Conservation (phyloP, 2,888 invertebrate species). For the Empis stercorea region DNA sequence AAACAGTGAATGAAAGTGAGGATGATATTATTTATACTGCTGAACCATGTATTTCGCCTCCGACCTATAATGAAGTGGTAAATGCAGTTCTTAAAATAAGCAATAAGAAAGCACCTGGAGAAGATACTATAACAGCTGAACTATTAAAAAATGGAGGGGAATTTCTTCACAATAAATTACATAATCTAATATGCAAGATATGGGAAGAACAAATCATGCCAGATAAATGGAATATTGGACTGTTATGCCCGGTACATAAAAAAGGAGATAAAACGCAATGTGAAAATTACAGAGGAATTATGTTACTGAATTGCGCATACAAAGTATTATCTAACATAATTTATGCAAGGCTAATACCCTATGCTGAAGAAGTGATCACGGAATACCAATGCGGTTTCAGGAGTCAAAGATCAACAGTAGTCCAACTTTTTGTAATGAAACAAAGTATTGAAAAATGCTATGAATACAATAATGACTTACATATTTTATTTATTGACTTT, state of each 20-base stretch:
- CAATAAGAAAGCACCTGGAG: constrained; percentile 2
- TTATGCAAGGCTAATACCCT: neutral
- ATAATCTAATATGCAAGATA: neutral
- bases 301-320: neutral
- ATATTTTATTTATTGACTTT: constrained; percentile 1
- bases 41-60: too few species aligned
- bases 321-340: neutral
- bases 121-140: too few species aligned
- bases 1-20: too few species aligned
- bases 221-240: too few species aligned
- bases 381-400: neutral
- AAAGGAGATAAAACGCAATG: too few species aligned
- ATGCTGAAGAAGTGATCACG: neutral
- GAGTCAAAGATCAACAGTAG: neutral
- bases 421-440: neutral
- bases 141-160: neutral
- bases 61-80: too few species aligned
- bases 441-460: constrained; percentile 1
- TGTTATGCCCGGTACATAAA: too few species aligned
- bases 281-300: constrained; percentile 4
- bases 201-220: too few species aligned
- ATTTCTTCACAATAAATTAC: neutral
- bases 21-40: too few species aligned
- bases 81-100: too few species aligned
- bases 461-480: constrained; percentile 1